Conservation (phyloP, 2,888 invertebrate genomes). For the Phaedon cochleariae region DNA sequence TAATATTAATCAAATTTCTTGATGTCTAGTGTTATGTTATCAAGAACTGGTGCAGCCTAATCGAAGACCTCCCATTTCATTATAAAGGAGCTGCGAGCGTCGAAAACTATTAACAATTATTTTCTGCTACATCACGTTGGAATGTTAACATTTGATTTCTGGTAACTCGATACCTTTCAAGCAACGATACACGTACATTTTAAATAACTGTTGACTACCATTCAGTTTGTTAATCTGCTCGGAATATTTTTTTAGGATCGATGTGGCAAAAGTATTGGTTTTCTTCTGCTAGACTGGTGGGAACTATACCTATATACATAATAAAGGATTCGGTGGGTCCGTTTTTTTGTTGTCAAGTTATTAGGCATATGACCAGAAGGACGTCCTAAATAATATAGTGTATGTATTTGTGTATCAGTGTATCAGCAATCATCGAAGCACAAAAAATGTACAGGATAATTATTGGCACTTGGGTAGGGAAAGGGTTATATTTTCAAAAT, state of each 20-base stretch:
- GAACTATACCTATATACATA: background rate
- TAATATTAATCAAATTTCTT: background rate
- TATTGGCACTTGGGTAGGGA: too few relatives aligned
- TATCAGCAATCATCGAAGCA: too few relatives aligned
- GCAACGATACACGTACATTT: conserved; percentile 35
- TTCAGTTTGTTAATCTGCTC: conserved; percentile 51
- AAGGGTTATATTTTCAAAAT: too few relatives aligned
- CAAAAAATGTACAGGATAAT: too few relatives aligned
- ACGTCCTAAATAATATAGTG: too few relatives aligned
- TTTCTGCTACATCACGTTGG: conserved; percentile 60
- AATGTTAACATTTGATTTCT: conserved; percentile 60
- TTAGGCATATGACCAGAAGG: too few relatives aligned
- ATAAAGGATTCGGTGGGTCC: background rate
- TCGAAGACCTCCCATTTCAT: conserved; percentile 50
- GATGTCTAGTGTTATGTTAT: background rate
- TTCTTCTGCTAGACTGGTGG: conserved; percentile 11
- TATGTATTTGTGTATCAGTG: too few relatives aligned
- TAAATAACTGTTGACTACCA: conserved; percentile 52
- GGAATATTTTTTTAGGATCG: conserved; percentile 35
- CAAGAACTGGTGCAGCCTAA: conserved; percentile 41
- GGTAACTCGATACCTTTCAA: conserved; percentile 55
- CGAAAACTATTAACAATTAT: conserved; percentile 59
- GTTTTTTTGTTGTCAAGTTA: too few relatives aligned
- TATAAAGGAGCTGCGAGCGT: conserved; percentile 58
- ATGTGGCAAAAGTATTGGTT: conserved; percentile 22